Evolutionary conservation across 2,888 invertebrate species (phyloP).

Genomic region (Gymnosoma rotundatum): DNA sequence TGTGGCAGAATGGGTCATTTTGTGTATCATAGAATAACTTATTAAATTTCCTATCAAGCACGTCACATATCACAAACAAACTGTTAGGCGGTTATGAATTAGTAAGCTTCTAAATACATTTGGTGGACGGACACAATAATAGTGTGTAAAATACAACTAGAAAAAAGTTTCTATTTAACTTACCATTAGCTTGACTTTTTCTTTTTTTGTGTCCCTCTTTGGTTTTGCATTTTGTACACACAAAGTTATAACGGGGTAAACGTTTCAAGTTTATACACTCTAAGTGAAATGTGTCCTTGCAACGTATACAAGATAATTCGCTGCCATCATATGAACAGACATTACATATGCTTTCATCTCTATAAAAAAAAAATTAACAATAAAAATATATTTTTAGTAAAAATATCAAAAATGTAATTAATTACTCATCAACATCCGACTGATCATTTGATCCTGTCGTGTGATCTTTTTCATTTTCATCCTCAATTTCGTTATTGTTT

Average conservation of each 20-base stretch:
- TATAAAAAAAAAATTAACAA: slow-evolving; percentile 45
- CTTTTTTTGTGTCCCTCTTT: slow-evolving; percentile 71
- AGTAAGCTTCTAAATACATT: too few relatives aligned
- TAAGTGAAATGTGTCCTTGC: slow-evolving; percentile 85
- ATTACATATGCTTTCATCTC: slow-evolving; percentile 77
- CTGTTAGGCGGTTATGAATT: too few relatives aligned
- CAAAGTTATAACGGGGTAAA: slow-evolving; percentile 85
- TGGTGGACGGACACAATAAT: too few relatives aligned
- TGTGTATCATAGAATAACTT: too few relatives aligned
- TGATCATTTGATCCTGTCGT: slow-evolving; percentile 63
- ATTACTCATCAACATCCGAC: slow-evolving; percentile 72
- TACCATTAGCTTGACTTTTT: slow-evolving; percentile 72
- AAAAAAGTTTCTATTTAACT: slow-evolving; percentile 28
- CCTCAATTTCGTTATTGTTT: slow-evolving; percentile 49
- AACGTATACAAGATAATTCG: slow-evolving; percentile 77
- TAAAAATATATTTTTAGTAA: background rate
- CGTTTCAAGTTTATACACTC: slow-evolving; percentile 87
- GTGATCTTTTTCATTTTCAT: slow-evolving; percentile 60
- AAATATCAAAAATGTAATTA: slow-evolving; percentile 4
- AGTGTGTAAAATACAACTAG: too few relatives aligned
- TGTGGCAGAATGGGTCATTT: too few relatives aligned
- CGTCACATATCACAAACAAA: too few relatives aligned
- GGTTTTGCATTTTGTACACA: slow-evolving; percentile 84
- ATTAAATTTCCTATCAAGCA: too few relatives aligned
- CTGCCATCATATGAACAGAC: slow-evolving; percentile 78